phyloP scores from a whole-genome alignment of 2,797 vertebrate species.

The Xiphorhynchus erythropygius region DNA sequence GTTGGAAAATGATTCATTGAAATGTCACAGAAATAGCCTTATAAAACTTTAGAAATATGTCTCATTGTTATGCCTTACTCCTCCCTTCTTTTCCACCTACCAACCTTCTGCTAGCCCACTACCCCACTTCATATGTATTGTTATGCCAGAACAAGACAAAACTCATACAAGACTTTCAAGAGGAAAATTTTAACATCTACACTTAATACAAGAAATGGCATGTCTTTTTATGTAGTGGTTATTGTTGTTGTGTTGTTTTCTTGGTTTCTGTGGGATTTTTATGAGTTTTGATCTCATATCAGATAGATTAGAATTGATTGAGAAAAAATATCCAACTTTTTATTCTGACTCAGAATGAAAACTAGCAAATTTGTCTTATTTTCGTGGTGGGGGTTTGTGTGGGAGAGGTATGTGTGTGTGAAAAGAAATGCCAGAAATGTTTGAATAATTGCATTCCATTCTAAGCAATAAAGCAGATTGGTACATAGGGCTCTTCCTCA shows the following conservation, averaged over 20 bases:
- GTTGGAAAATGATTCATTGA: conserved; percentile 65
- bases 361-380: not conserved
- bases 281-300: not conserved
- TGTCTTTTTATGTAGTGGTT: not conserved
- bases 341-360: not conserved
- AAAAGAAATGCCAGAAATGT: not conserved
- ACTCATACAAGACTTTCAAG: not conserved
- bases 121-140: not conserved
- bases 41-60: conserved; percentile 58
- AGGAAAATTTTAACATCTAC: not conserved
- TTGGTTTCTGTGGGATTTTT: not conserved
- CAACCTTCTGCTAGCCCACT: conserved; percentile 54
- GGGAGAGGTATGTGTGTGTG: not conserved
- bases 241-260: not conserved
- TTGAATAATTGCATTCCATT: not conserved
- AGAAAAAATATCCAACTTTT: not conserved
- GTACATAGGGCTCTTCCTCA: not conserved
- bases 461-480: not conserved
- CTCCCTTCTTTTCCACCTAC: conserved; percentile 48
- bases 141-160: not conserved
- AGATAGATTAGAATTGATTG: not conserved
- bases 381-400: not conserved
- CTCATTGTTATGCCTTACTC: conserved; percentile 59
- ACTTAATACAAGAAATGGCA: not conserved
- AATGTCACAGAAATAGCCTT: conserved; percentile 53